Conservation (phyloP, 2,113 vertebrate species). For the Pollachius pollachius region DNA sequence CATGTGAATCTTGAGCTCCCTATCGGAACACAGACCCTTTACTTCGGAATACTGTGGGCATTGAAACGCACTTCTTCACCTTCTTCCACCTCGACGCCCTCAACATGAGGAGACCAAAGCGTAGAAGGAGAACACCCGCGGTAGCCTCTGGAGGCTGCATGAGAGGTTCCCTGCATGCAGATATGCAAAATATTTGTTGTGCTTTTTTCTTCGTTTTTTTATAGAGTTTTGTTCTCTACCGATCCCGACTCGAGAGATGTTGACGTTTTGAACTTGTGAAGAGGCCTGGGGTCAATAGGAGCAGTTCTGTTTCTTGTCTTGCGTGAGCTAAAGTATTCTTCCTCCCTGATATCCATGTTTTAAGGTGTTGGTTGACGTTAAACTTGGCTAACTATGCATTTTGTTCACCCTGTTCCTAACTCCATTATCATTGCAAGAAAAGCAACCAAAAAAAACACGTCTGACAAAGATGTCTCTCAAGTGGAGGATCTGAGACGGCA, state of each 20-base stretch:
- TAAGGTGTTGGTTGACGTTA: constrained; percentile 34
- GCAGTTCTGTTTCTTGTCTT: constrained; percentile 2
- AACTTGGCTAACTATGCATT: constrained; percentile 49
- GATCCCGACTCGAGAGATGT: constrained; percentile 6
- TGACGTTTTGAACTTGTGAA: neutral
- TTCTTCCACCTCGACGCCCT: constrained; percentile 56
- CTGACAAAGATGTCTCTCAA: constrained; percentile 13
- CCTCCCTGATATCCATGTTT: constrained; percentile 13
- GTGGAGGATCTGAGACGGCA: constrained; percentile 12
- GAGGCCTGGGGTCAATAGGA: neutral
- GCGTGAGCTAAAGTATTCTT: constrained; percentile 1
- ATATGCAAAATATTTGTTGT: constrained; percentile 62
- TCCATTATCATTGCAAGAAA: constrained; percentile 22
- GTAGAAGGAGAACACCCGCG: constrained; percentile 43
- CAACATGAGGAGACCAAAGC: constrained; percentile 61
- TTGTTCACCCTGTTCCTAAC: constrained; percentile 18
- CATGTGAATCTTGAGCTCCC: too few species aligned
- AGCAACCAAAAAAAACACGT: neutral
- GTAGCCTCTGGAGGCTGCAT: constrained; percentile 57
- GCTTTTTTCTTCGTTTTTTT: constrained; percentile 21
- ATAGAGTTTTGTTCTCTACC: constrained; percentile 17
- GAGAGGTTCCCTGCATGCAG: constrained; percentile 50
- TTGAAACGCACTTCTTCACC: constrained; percentile 41
- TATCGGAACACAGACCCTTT: neutral
- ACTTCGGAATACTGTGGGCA: constrained; percentile 40